phyloP scores from a whole-genome alignment of 2,797 vertebrate species.

The Sternarchorhynchus goeldii region DNA sequence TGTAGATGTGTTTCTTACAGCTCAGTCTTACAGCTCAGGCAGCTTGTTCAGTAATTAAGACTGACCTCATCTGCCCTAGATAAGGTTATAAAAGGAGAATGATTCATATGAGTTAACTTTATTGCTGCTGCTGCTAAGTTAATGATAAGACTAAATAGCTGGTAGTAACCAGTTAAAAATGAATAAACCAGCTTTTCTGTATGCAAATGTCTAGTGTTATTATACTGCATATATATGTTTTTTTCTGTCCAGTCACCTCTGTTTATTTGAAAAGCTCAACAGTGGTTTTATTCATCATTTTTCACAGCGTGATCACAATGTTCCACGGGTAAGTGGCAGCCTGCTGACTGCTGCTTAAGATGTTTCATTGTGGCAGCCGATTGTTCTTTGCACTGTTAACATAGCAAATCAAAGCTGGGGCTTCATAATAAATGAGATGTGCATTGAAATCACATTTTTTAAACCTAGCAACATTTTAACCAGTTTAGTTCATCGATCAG shows the following conservation, averaged over 20 bases:
- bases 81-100: conserved; percentile 42
- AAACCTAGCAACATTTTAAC: neutral
- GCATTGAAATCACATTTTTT: neutral
- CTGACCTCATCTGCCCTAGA: neutral
- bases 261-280: neutral
- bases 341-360: no score
- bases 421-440: neutral
- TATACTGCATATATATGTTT: no score
- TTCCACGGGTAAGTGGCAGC: no score
- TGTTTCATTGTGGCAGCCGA: no score
- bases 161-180: neutral
- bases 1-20: neutral
- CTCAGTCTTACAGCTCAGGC: neutral
- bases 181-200: conserved; percentile 19
- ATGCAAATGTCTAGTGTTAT: no score
- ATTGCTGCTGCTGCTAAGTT: conserved; percentile 34
- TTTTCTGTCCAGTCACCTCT: neutral
- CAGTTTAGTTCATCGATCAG: neutral
- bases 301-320: no score
- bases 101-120: conserved; percentile 22
- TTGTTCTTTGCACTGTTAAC: neutral
- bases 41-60: conserved; percentile 1
- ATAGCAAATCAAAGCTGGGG: neutral
- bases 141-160: conserved; percentile 49
- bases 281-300: no score